Conservation (phyloP, 2,113 vertebrate species). For the human (Homo sapiens) region GRCh38 chr9:69725001-69725500, state of each 20-base stretch:
- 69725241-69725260: background rate
- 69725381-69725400: too few relatives aligned
- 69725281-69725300: background rate
- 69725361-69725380: too few relatives aligned
- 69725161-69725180: background rate
- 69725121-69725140: background rate
- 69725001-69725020: constrained; percentile 27
- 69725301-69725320: background rate
- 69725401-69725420: too few relatives aligned
- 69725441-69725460: too few relatives aligned
- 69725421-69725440: too few relatives aligned
- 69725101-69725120: background rate
- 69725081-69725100: background rate
- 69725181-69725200: constrained; percentile 13
- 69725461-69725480: too few relatives aligned
- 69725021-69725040: background rate
- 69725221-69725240: background rate
- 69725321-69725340: too few relatives aligned
- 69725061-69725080: background rate
- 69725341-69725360: too few relatives aligned
- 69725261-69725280: constrained; percentile 2
- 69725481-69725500: too few relatives aligned
- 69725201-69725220: constrained; percentile 24
- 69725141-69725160: background rate
- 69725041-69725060: background rate